Evolutionary conservation across 2,113 vertebrate species (phyloP).

Genomic region (Pimephales promelas): DNA sequence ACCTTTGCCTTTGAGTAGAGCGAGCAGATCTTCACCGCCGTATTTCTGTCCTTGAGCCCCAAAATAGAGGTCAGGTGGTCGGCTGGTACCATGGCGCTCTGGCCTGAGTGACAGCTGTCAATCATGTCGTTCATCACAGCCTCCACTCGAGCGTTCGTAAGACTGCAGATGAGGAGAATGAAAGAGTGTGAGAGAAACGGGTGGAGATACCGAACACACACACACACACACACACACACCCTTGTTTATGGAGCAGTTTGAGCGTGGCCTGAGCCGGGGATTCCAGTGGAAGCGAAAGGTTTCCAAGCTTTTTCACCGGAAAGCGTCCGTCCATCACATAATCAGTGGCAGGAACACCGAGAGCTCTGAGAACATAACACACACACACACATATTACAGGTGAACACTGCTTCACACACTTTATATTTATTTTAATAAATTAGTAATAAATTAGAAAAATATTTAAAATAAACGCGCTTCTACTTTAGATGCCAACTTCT

Average conservation of each 20-base stretch:
- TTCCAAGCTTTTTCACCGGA: conserved; percentile 78
- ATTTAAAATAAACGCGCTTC: too few relatives aligned
- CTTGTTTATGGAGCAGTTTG: conserved; percentile 50
- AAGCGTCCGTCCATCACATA: conserved; percentile 82
- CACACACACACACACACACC: conserved; percentile 52
- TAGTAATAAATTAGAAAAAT: too few relatives aligned
- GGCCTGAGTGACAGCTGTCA: conserved; percentile 63
- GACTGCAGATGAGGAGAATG: conserved; percentile 52
- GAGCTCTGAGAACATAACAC: conserved; percentile 66
- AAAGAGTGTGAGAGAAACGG: neutral
- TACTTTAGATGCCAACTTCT: too few relatives aligned
- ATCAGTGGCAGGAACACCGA: conserved; percentile 82
- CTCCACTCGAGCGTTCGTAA: conserved; percentile 51
- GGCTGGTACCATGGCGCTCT: conserved; percentile 26
- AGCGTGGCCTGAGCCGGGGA: conserved; percentile 76
- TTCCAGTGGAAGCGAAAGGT: conserved; percentile 80
- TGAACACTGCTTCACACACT: too few relatives aligned
- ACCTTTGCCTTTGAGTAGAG: conserved; percentile 71
- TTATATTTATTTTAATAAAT: too few relatives aligned
- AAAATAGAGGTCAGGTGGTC: conserved; percentile 67
- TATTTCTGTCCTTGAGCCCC: conserved; percentile 56
- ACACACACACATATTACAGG: neutral
- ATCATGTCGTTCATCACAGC: conserved; percentile 61
- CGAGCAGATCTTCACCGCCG: conserved; percentile 59
- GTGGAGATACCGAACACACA: neutral